Base-by-base conservation (phyloP, 2,888 invertebrate species). In the Entomobrya proxima region DNA sequence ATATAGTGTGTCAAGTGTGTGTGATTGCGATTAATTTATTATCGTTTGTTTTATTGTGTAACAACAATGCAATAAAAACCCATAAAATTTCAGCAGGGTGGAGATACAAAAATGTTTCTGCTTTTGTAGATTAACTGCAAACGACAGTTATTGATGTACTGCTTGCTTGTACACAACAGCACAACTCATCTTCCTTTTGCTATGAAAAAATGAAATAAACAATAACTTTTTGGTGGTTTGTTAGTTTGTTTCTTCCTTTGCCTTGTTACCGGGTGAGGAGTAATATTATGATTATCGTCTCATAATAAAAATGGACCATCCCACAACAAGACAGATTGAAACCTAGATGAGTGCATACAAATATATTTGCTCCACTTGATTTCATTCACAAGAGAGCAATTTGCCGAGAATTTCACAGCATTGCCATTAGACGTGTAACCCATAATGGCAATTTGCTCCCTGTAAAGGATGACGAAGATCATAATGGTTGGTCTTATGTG, bases 131-230 rank as follows among this genome's bases (percentile, higher is more conserved):
- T 55, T 76, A 76, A 76, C 76, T 76, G 76, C 76, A 76, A 37
- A 76, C 55, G 76, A 76, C 76, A 76, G 55, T 55, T 76, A 76
- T 76, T 76, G 76, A 76, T 76, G 76, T 30, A 35, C 32, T 61
- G 30, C 3, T 4, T 61, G 21, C 18, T 37, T 18, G n/a, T 21
- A n/a, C n/a, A n/a, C n/a, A n/a, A n/a, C n/a, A n/a, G n/a, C n/a
- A n/a, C n/a, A n/a, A n/a, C n/a, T n/a, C n/a, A n/a, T n/a, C n/a
- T n/a, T n/a, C n/a, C n/a, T n/a, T n/a, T n/a, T n/a, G n/a, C n/a
- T n/a, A n/a, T n/a, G n/a, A n/a, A n/a, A n/a, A n/a, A n/a, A n/a
- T 30, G 30, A 58, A 9, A 24, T 30, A 58, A 58, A 69, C 37
- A 18, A 4, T 21, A 35, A 7, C 5, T 67, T 37, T 40, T 35